Conservation (phyloP, 2,113 vertebrate genomes). For the Oreocharis arfaki region DNA sequence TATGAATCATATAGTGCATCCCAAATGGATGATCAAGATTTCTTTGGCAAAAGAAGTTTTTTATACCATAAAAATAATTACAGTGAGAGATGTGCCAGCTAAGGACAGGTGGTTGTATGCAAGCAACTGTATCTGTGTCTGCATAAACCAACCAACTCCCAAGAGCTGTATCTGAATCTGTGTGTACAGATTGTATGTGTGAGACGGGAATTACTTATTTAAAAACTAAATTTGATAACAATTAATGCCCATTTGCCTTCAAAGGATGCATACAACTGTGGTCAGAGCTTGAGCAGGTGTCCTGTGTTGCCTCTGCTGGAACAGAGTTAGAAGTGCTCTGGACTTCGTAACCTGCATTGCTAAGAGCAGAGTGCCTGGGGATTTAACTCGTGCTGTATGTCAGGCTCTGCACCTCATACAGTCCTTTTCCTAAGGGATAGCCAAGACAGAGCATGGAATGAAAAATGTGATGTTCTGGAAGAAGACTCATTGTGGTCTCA, state of each 20-base stretch:
- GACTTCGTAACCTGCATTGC: background rate
- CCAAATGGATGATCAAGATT: background rate
- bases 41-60: fast-evolving
- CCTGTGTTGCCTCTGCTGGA: background rate
- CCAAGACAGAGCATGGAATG: background rate
- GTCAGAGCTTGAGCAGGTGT: background rate
- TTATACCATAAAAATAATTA: background rate
- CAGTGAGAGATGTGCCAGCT: background rate
- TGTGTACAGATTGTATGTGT: background rate
- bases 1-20: background rate
- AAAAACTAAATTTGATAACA: background rate
- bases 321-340: background rate
- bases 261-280: background rate
- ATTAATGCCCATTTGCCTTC: background rate
- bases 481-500: background rate
- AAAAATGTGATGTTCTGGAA: background rate
- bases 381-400: background rate
- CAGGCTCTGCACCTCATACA: background rate
- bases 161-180: background rate
- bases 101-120: background rate
- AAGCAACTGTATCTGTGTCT: background rate
- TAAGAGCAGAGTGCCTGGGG: background rate
- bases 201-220: background rate
- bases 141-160: background rate
- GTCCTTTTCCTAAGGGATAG: background rate